These are phyloP conservation scores for Agonopterix subpropinquella DNA, from an alignment of 2,888 invertebrate species.

Conservation along the genomic window DNA sequence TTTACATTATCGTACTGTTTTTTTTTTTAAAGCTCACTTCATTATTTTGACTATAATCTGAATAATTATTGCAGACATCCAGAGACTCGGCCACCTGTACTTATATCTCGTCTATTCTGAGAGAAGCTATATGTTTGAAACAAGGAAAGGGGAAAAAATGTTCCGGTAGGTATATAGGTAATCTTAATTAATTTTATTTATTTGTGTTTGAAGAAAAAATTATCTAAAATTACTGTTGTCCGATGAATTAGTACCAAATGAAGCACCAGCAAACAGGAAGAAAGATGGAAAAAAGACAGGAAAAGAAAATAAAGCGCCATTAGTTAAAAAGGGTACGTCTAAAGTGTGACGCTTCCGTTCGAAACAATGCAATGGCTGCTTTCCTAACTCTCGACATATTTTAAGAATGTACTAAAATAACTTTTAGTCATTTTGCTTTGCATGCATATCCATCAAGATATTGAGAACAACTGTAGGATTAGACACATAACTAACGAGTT, in stretches of 20 bases:
- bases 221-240: constrained; percentile 1
- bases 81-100: constrained; percentile 71
- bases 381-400: too few relatives aligned
- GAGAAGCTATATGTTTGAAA: constrained; percentile 76
- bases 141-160: constrained; percentile 70
- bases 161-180: constrained; percentile 52
- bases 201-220: constrained; percentile 3
- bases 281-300: constrained; percentile 58
- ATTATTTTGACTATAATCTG: too few relatives aligned
- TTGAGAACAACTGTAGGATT: background rate
- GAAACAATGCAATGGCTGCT: background rate
- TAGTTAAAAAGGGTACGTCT: constrained; percentile 60
- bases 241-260: constrained; percentile 41
- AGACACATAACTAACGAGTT: background rate
- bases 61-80: constrained; percentile 55
- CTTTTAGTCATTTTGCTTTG: background rate
- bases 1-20: too few relatives aligned
- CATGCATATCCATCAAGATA: background rate
- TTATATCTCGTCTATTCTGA: constrained; percentile 74
- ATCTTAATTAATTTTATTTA: constrained; percentile 10
- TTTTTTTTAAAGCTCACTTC: too few relatives aligned
- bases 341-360: constrained; percentile 22
- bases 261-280: constrained; percentile 49
- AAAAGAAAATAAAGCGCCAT: constrained; percentile 59
- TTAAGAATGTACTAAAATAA: too few relatives aligned